Base-by-base conservation (phyloP, 2,888 invertebrate species). In the Eupithecia subumbrata region DNA sequence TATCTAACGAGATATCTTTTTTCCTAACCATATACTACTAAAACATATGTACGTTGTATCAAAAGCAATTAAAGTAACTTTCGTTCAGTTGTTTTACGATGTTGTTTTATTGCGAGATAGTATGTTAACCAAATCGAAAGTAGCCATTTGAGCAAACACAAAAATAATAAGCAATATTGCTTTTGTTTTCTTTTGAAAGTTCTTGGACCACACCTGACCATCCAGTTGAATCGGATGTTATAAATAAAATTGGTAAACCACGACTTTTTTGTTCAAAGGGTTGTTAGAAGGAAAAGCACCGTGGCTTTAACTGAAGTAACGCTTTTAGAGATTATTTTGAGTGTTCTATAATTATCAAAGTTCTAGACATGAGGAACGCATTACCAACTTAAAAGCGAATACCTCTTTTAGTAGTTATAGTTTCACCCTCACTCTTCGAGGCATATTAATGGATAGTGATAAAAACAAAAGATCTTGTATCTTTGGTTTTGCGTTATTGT, bases 181-280 rank as follows among this genome's bases (percentile, higher is more conserved):
- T 60, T 12, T 60, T 12, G 25, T 25, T 60, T 25, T 60, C 25
- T 60, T 11, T 56, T 8, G n/a, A 25, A 60, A 25, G 25, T 14
- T 25, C 25, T 60, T 60, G 60, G 60, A 60, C 60, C 60, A 60
- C 22, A 25, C 60, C 25, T 60, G 60, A 60, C 25, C 60, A 25
- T 60, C 60, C 22, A 60, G 14, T 60, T 60, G 60, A 25, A 60
- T 60, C 22, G 14, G 12, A 25, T 60, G 60, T 60, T 60, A 60
- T 60, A 14, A 25, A 60, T 25, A 25, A 60, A 60, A 60, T 60
- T 60, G 12, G 25, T 60, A 25, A 60, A 60, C 25, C 14, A 25
- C 11, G 14, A 60, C 25, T 60, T 14, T 14, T 60, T 60, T 25
- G 5, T 60, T 56, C 12, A 12, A 56, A 22, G 56, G 56, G 56